Conservation (phyloP, 1,140 invertebrate species). For the Rhagoletis pomonella region DNA sequence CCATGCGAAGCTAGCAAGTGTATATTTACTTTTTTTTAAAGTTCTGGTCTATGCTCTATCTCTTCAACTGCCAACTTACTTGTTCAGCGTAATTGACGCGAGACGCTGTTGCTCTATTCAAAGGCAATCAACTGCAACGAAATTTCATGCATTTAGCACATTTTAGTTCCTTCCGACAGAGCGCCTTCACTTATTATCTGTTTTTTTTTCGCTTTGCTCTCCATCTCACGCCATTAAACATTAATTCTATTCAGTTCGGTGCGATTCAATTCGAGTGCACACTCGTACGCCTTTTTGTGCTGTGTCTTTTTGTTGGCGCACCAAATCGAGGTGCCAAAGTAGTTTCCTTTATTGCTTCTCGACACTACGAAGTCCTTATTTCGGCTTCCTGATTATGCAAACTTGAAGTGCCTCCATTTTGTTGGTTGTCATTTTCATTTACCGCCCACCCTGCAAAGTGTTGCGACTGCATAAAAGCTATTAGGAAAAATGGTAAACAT, state of each 20-base stretch:
- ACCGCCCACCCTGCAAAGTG: not conserved
- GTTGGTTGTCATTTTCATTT: not conserved
- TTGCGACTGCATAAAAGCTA: no score
- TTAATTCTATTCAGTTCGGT: conserved; percentile 10
- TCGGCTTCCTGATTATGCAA: conserved; percentile 11
- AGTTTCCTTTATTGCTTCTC: not conserved
- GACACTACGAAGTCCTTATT: not conserved
- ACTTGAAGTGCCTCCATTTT: not conserved
- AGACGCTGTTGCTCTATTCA: not conserved
- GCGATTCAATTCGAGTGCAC: conserved; percentile 18
- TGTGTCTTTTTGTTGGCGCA: not conserved
- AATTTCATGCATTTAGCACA: not conserved
- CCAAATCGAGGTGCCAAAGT: not conserved
- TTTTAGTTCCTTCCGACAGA: not conserved
- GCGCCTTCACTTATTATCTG: not conserved
- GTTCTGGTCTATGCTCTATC: no score
- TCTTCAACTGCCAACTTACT: not conserved
- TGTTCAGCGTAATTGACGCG: not conserved
- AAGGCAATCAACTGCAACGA: not conserved
- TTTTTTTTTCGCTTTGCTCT: not conserved
- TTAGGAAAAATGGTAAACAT: no score
- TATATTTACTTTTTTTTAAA: no score
- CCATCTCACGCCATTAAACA: not conserved
- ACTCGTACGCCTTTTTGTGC: not conserved
- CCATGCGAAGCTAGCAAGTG: no score